Base-by-base conservation (phyloP, 2,113 vertebrate species). In the Panurus biarmicus region DNA sequence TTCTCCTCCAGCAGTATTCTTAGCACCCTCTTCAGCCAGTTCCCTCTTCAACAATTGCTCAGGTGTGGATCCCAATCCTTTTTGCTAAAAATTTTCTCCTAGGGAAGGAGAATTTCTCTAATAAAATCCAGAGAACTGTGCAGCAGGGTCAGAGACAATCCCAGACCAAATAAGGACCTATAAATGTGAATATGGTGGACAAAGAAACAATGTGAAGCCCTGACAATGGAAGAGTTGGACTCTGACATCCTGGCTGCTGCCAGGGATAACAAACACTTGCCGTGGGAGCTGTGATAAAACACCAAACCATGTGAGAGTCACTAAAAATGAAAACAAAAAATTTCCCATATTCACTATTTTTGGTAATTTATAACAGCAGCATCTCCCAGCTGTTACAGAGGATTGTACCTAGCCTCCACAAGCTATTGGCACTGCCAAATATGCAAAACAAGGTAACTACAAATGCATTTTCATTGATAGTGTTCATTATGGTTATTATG, bases 401-500 rank as follows among this genome's bases (percentile, higher is more conserved):
- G 72, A 77, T 25, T 17, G 47, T 35, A 94, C 86, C 69, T 76
- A 85, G 56, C 25, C 66, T 85, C 40, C 64, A 75, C 36, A 45
- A 91, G 74, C 54, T 64, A 90, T 15, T 12, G 60, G 69, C 84
- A 53, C 36, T 69, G 80, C 73, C 79, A 96, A 85, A 84, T 94
- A 96, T 54, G 56, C 92, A 92, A 87, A 96, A 80, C 85, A 91
- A 93, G 85, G 11, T 48, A 90, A 89, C 83, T 82, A 91, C 88
- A 87, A 80, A 94, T 93, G 70, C 47, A 95, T 85, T 96, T 91
- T 85, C 85, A 81, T 78, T 91, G 80, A 83, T 94, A 67, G 92
- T 33, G 84, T 58, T 96, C 89, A 81, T 91, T 91, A 96, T 12
- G 56, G 47, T 92, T 89, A 87, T 93, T 85, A 93, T 28, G 31